phyloP scores from a whole-genome alignment of 2,888 invertebrate species.

The Craniophora ligustri region DNA sequence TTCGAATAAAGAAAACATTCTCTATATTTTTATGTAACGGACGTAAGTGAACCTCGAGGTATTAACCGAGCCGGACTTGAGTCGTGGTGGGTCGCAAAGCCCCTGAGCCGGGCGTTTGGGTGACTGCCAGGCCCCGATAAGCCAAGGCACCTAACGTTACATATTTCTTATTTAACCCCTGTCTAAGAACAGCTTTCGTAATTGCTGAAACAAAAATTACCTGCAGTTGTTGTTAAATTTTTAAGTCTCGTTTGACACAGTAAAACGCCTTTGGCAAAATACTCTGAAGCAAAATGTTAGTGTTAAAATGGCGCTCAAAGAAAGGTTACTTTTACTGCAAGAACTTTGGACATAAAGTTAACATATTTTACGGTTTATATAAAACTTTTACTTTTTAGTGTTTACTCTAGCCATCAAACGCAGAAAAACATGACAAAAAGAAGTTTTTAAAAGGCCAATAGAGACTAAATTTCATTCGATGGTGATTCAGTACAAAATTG shows the following conservation, averaged over 20 bases:
- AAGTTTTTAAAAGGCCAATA: too few relatives aligned
- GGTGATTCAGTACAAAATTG: too few relatives aligned
- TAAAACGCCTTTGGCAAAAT: constrained; percentile 5
- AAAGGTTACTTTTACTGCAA: constrained; percentile 14
- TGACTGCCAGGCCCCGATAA: constrained; percentile 70
- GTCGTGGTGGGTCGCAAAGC: constrained; percentile 68
- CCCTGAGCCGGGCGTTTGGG: constrained; percentile 66
- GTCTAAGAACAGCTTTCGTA: constrained; percentile 35
- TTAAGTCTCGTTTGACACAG: constrained; percentile 1
- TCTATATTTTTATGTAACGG: constrained; percentile 25
- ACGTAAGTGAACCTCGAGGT: constrained; percentile 53
- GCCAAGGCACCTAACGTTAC: constrained; percentile 64
- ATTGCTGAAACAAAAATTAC: constrained; percentile 37
- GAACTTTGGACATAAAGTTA: constrained; percentile 20
- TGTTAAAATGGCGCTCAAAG: background rate
- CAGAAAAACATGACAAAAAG: too few relatives aligned
- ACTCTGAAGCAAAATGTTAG: background rate
- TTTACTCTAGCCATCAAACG: background rate
- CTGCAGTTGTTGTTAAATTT: constrained; percentile 17
- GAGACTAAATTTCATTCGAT: too few relatives aligned
- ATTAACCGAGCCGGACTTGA: constrained; percentile 67
- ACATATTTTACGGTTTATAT: constrained; percentile 17
- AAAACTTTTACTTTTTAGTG: constrained; percentile 14
- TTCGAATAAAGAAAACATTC: constrained; percentile 23
- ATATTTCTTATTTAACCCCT: constrained; percentile 67